Base-by-base conservation (phyloP, 2,797 vertebrate genomes). In the Spheniscus humboldti region DNA sequence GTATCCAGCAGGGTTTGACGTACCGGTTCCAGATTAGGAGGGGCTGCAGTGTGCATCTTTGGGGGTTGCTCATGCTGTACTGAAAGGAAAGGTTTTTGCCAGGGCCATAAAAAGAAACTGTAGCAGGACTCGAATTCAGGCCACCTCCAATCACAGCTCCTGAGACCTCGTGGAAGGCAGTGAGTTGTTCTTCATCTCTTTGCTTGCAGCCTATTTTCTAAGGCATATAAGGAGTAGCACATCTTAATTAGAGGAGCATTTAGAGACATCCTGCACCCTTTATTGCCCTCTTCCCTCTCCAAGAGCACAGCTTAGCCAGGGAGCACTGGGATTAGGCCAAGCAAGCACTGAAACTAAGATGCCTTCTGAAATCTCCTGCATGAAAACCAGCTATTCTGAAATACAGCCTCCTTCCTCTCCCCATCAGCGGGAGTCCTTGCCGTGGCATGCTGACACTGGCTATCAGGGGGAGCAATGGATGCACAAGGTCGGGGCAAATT, bases 1-100 rank as follows among this genome's bases (percentile, higher is more conserved):
- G 2, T 15, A 45, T 10, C 64, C 2, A 3, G 66, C 57, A 6
- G 60, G 0, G 30, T 30, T 25, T 31, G 62, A 20, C 11, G 30
- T 7, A 18, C 39, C 1, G 3, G 19, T 11, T 43, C 33, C 30
- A 31, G 18, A 15, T n/a, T 3, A 63, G 33, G 24, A 84, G 18
- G n/a, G 31, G 15, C 69, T 37, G 17, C 50, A 56, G 16, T 5
- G 22, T 11, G 28, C 28, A 15, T 7, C 59, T 72, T 23, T 24
- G 37, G 33, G 39, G 11, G 33, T 2, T 31, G 20, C 68, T 63
- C 28, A 3, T 41, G 39, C n/a, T 4, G 3, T 30, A 55, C 14
- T 5, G 28, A 66, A 71, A 69, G 37, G 56, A 57, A 52, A 57
- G 57, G 35, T 1, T 52, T 77, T 81, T 56, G 35, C 43, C 59